Evolutionary conservation across 1,140 invertebrate genomes (phyloP).

Genomic region (Cydia pomonella): DNA sequence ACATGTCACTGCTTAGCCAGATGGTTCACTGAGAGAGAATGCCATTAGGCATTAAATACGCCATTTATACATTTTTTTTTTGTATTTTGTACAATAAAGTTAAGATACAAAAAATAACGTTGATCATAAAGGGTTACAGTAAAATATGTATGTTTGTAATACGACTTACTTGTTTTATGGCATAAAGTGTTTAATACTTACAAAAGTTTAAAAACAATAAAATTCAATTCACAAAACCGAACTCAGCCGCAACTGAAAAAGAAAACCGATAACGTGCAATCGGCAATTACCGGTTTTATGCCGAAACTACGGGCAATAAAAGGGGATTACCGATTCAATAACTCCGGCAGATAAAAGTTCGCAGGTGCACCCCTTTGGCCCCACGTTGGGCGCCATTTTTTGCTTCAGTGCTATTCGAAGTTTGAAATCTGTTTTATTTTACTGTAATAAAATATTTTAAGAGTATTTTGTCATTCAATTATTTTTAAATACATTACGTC

Average conservation of each 20-base stretch:
- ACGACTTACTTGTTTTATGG: not conserved
- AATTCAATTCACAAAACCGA: conserved; percentile 21
- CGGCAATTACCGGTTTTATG: conserved; percentile 30
- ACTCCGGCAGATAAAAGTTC: conserved; percentile 67
- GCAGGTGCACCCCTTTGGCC: conserved; percentile 52
- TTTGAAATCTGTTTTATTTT: conserved; percentile 18
- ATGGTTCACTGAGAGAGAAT: too few species aligned
- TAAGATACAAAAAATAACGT: too few species aligned
- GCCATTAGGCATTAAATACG: too few species aligned
- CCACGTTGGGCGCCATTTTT: conserved; percentile 15
- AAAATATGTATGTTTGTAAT: not conserved
- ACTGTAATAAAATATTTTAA: not conserved
- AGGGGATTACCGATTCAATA: conserved; percentile 74
- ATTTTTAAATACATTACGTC: too few species aligned
- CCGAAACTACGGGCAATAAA: conserved; percentile 56
- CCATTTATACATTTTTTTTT: too few species aligned
- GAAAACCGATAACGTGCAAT: conserved; percentile 29
- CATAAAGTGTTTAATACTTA: not conserved
- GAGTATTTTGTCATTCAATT: not conserved
- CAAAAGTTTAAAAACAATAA: conserved; percentile 6
- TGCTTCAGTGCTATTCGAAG: not conserved
- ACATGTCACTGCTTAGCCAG: too few species aligned
- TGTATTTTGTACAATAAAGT: too few species aligned
- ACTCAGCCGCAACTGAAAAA: conserved; percentile 17
- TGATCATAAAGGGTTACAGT: too few species aligned